phyloP scores from a whole-genome alignment of 2,797 vertebrate species.

The Astyanax mexicanus region DNA sequence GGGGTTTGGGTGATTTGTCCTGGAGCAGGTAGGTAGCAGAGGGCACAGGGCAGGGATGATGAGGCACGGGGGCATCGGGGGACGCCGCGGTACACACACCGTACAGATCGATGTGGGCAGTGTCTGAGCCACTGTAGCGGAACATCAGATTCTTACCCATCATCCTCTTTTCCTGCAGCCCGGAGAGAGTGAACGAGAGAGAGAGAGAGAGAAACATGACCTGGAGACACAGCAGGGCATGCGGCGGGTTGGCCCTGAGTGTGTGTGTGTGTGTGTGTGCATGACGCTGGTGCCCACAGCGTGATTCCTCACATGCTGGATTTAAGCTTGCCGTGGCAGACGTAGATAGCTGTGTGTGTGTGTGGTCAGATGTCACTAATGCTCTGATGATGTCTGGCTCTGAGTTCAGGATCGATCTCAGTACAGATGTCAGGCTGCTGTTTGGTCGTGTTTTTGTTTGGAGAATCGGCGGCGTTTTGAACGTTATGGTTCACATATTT shows the following conservation, averaged over 20 bases:
- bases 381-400: constrained; percentile 14
- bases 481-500: no score
- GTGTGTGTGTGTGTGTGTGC: constrained; percentile 5
- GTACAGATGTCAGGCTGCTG: background rate
- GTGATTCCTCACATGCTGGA: constrained; percentile 19
- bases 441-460: no score
- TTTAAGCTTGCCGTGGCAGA: background rate
- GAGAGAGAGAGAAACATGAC: background rate
- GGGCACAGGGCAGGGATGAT: constrained; percentile 27
- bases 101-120: constrained; percentile 40
- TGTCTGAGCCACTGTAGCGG: constrained; percentile 26
- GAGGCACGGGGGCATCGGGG: constrained; percentile 15
- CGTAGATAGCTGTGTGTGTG: background rate
- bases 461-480: no score
- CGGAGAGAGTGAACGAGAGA: constrained; percentile 4
- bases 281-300: background rate
- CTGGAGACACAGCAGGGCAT: background rate
- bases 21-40: background rate
- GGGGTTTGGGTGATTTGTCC: constrained; percentile 15
- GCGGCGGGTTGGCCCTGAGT: background rate
- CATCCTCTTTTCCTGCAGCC: background rate
- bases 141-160: background rate
- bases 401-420: constrained; percentile 29
- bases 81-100: background rate
- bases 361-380: constrained; percentile 23